These are phyloP conservation scores for Pseudochaenichthys georgianus DNA, from an alignment of 2,797 vertebrate genomes.

Conservation along the genomic window DNA sequence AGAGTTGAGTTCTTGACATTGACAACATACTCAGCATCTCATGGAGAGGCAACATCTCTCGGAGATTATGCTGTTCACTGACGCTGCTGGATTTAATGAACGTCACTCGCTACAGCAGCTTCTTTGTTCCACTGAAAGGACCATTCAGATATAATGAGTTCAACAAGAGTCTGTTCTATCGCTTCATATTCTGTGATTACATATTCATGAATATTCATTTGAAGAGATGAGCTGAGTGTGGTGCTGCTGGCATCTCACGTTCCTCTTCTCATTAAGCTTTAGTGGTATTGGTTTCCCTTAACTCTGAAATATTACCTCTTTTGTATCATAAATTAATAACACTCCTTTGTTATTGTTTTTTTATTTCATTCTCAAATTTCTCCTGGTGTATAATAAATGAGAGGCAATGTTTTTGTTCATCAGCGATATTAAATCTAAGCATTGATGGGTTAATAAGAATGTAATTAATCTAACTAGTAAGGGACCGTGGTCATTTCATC, in stretches of 20 bases:
- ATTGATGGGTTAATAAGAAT: constrained; percentile 52
- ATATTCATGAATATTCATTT: constrained; percentile 65
- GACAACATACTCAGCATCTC: not conserved
- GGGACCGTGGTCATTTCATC: constrained; percentile 37
- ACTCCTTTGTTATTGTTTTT: constrained; percentile 18
- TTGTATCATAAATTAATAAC: constrained; percentile 40
- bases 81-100: not conserved
- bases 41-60: not conserved
- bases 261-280: constrained; percentile 49
- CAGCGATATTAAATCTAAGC: constrained; percentile 40
- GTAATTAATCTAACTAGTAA: constrained; percentile 63
- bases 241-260: constrained; percentile 17
- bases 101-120: not conserved
- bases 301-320: constrained; percentile 43
- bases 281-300: constrained; percentile 30
- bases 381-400: not conserved
- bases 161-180: constrained; percentile 35
- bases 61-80: not conserved
- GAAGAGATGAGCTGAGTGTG: constrained; percentile 29
- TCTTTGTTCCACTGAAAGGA: constrained; percentile 27
- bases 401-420: not conserved
- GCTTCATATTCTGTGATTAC: constrained; percentile 46
- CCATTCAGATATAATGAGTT: constrained; percentile 34
- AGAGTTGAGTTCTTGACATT: not conserved
- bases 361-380: not conserved